A percentile compares a stretch with the other conserved stretches of the same genome.
Evolutionary conservation across 1,140 invertebrate species (phyloP).

Genomic region (Ectropis grisescens): DNA sequence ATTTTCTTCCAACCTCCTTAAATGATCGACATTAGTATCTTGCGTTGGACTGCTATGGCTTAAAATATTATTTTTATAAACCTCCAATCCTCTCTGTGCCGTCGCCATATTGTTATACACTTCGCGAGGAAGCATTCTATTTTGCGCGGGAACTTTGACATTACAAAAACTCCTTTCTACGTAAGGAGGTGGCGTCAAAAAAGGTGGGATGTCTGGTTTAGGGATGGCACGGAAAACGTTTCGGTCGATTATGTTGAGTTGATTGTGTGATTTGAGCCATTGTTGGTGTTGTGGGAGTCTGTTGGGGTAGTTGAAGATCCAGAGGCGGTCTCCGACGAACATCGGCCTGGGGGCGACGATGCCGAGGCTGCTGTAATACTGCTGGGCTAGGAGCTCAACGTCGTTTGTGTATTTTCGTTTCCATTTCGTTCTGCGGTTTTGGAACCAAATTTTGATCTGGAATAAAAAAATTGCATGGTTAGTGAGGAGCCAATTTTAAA

Average conservation of each 20-base stretch:
- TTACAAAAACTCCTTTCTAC: constrained; percentile 31
- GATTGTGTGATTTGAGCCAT: constrained; percentile 51
- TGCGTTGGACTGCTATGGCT: constrained; percentile 35
- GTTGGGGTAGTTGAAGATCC: constrained; percentile 76
- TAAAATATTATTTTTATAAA: constrained; percentile 60
- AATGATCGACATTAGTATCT: constrained; percentile 53
- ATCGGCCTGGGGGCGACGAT: constrained; percentile 85
- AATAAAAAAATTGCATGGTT: no score
- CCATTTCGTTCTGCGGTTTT: constrained; percentile 93
- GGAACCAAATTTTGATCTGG: constrained; percentile 95
- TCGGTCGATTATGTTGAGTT: constrained; percentile 47
- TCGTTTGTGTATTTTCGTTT: constrained; percentile 93
- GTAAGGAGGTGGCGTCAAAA: constrained; percentile 27
- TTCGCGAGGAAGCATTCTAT: constrained; percentile 39
- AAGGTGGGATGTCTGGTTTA: constrained; percentile 41
- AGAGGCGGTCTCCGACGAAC: constrained; percentile 88
- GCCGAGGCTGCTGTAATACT: constrained; percentile 89
- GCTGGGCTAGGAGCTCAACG: constrained; percentile 87
- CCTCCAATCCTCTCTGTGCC: constrained; percentile 39
- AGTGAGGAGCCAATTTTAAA: no score
- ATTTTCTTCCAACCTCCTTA: constrained; percentile 61
- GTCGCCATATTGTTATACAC: constrained; percentile 49
- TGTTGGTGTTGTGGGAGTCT: constrained; percentile 66
- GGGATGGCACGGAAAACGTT: constrained; percentile 35
- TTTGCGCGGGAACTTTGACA: constrained; percentile 51